These are phyloP conservation scores for Microctenopoma lineatum DNA, from an alignment of 2,797 vertebrate species.

Conservation along the genomic window DNA sequence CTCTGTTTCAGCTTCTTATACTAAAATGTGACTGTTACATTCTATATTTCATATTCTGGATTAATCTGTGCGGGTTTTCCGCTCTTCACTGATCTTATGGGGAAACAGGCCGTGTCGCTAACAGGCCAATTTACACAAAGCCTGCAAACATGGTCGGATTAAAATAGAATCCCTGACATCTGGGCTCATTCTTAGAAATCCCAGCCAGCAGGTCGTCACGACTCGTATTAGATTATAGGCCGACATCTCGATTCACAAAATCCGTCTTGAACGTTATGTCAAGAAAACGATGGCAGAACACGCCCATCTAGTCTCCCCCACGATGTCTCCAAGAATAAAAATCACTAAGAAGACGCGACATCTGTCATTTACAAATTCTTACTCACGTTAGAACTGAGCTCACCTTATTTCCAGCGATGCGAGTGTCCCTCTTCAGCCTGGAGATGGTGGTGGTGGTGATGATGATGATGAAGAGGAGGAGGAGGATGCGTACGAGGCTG, in stretches of 20 bases:
- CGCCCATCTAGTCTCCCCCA: conserved; percentile 52
- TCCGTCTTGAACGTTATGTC: conserved; percentile 54
- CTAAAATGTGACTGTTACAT: background rate
- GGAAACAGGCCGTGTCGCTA: conserved; percentile 32
- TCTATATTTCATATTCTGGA: background rate
- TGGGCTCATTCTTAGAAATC: conserved; percentile 48
- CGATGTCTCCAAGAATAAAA: conserved; percentile 24
- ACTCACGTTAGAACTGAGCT: conserved; percentile 15
- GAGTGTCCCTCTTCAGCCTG: conserved; percentile 43
- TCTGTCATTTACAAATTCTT: background rate
- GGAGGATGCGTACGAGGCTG: conserved; percentile 65
- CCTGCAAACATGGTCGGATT: conserved; percentile 19
- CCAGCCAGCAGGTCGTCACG: conserved; percentile 57
- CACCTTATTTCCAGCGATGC: conserved; percentile 58
- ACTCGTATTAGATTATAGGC: conserved; percentile 44
- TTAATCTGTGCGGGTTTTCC: conserved; percentile 8
- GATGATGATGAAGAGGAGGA: conserved; percentile 57
- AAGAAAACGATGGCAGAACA: conserved; percentile 48
- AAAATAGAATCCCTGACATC: conserved; percentile 34
- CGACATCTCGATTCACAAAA: conserved; percentile 53
- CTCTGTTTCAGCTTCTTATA: background rate
- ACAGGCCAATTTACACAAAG: conserved; percentile 53
- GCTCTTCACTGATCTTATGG: conserved; percentile 6
- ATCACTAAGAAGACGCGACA: background rate
- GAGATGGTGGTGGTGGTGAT: conserved; percentile 59